phyloP scores from a whole-genome alignment of 53 echinoderm and acorn worm genomes.

The Hippasteria phrygiana region DNA sequence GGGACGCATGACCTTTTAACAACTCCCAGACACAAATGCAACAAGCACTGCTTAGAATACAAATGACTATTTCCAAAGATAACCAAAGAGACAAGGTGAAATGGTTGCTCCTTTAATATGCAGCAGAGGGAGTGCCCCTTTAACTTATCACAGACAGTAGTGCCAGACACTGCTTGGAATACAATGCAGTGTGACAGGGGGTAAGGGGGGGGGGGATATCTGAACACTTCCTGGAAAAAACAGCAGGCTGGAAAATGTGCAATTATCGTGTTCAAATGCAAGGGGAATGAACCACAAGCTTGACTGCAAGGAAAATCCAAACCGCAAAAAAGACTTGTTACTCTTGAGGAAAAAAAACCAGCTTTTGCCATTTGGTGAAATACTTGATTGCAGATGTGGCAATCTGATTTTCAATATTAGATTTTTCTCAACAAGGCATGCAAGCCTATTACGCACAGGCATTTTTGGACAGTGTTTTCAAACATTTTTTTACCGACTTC shows the following conservation, averaged over 20 bases:
- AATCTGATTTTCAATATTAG: no score
- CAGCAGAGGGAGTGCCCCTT: neutral
- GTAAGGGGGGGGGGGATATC: neutral
- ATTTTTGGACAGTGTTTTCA: no score
- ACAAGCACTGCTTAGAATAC: no score
- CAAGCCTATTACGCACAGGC: no score
- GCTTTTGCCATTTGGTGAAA: neutral
- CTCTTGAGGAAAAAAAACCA: neutral
- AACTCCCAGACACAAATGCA: no score
- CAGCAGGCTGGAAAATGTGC: no score
- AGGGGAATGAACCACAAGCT: neutral
- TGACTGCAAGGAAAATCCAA: neutral
- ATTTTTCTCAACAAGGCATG: no score
- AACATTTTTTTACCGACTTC: no score
- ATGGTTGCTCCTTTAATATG: neutral
- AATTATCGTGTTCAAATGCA: neutral
- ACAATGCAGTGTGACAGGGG: conserved; percentile 18
- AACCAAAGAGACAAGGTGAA: no score
- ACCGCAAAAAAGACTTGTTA: conserved; percentile 3
- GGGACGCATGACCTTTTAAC: no score
- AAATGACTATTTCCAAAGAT: no score
- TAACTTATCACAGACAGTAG: neutral
- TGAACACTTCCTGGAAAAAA: conserved; percentile 30
- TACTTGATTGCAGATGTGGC: no score
- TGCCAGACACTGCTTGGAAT: conserved; percentile 24